These are phyloP conservation scores for Aviceda subcristata DNA, from an alignment of 2,113 vertebrate species.

Conservation along the genomic window DNA sequence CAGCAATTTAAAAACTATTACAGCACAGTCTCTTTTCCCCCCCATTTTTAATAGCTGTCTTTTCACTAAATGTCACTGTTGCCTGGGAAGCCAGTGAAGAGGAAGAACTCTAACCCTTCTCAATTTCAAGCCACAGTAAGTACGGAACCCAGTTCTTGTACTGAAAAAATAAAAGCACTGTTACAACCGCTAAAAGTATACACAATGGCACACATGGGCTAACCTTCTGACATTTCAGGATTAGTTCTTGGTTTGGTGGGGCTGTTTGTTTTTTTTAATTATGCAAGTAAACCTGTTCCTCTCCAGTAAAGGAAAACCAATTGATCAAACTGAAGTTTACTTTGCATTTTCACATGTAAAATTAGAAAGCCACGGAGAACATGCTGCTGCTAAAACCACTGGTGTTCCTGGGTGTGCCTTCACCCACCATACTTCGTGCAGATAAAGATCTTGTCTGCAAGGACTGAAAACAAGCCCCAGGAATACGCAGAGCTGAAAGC, in stretches of 20 bases:
- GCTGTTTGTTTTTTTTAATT: background rate
- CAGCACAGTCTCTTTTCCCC: background rate
- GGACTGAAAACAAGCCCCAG: constrained; percentile 20
- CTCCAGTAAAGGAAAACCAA: background rate
- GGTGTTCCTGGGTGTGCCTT: constrained; percentile 55
- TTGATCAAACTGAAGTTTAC: background rate
- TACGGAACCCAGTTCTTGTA: background rate
- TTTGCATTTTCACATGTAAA: background rate
- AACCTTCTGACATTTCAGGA: background rate
- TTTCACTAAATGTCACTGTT: background rate
- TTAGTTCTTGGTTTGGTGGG: background rate
- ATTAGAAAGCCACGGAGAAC: background rate
- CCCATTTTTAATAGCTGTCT: background rate
- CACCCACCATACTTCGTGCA: background rate
- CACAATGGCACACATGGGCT: background rate
- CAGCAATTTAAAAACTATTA: constrained; percentile 33
- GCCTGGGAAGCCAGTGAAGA: background rate
- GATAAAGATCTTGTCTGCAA: constrained; percentile 51
- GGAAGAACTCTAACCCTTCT: background rate
- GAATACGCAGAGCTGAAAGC: background rate
- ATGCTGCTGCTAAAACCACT: background rate
- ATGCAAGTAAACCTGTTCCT: background rate
- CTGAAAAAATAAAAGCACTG: background rate
- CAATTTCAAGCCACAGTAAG: background rate
- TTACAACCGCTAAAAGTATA: background rate